A percentile compares a stretch with the other conserved stretches of the same genome.
Evolutionary conservation across 2,797 vertebrate genomes (phyloP).

Genomic region (Numenius phaeopus): DNA sequence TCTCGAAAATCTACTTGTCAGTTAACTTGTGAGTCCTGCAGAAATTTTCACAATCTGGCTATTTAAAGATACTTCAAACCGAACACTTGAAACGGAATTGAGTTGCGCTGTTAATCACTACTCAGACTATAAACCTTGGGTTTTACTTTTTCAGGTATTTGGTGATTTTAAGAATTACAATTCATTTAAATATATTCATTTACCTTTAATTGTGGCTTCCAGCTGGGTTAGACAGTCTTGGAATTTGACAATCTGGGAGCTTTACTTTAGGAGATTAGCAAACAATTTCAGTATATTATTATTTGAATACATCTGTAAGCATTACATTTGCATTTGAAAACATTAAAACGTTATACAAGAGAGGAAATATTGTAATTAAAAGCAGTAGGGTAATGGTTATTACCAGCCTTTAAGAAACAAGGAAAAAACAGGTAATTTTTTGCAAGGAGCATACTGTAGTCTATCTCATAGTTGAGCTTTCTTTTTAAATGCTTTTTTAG

Average conservation of each 20-base stretch:
- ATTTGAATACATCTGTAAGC: background rate
- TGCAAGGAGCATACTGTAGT: background rate
- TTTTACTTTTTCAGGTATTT: background rate
- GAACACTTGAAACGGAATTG: background rate
- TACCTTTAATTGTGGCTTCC: background rate
- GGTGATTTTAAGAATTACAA: background rate
- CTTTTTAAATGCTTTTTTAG: background rate
- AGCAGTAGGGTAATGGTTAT: background rate
- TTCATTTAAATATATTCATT: background rate
- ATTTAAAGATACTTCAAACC: background rate
- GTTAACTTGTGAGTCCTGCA: background rate
- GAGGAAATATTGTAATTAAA: constrained; percentile 1
- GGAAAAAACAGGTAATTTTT: background rate
- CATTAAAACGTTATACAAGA: background rate
- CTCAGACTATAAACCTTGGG: background rate
- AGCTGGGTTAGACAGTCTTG: background rate
- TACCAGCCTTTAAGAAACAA: background rate
- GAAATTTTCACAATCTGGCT: background rate
- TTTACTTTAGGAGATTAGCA: background rate
- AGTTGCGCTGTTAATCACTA: background rate
- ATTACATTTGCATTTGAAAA: constrained; percentile 3
- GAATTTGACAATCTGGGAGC: background rate
- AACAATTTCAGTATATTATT: background rate
- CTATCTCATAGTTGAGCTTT: background rate
- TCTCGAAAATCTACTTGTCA: background rate